Percentiles rank a stretch among this genome's conserved stretches.
Evolutionary conservation across 2,113 vertebrate genomes (phyloP).

Genomic region (Laticauda colubrina): DNA sequence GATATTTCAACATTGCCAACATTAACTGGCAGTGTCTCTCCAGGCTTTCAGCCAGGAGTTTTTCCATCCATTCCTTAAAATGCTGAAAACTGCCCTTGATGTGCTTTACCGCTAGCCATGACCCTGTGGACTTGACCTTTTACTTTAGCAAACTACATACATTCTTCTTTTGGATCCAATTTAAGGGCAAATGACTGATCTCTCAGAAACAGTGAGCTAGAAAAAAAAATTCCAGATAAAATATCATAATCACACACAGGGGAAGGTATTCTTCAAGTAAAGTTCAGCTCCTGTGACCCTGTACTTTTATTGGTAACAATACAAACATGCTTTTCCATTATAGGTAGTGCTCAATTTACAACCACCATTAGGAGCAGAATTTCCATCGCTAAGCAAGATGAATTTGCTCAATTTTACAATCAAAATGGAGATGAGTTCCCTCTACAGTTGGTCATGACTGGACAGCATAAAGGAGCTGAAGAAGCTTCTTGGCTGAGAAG

Average conservation of each 20-base stretch:
- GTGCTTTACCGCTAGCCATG: not conserved
- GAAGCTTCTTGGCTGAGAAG: too few relatives aligned
- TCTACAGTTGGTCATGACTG: too few relatives aligned
- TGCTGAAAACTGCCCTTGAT: not conserved
- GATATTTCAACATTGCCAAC: not conserved
- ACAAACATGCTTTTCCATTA: not conserved
- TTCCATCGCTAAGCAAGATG: too few relatives aligned
- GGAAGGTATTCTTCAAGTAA: not conserved
- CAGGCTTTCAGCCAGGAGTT: too few relatives aligned
- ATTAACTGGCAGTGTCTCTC: too few relatives aligned
- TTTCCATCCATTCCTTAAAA: too few relatives aligned
- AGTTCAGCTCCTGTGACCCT: not conserved
- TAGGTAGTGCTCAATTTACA: too few relatives aligned
- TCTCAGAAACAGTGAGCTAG: not conserved
- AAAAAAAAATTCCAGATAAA: not conserved
- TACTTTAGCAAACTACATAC: not conserved
- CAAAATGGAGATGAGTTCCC: too few relatives aligned
- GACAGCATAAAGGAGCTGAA: too few relatives aligned
- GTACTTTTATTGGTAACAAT: not conserved
- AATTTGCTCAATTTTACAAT: too few relatives aligned
- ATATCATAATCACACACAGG: not conserved
- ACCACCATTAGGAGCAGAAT: too few relatives aligned
- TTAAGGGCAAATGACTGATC: not conserved
- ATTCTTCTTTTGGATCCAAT: not conserved
- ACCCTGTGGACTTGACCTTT: not conserved